Base-by-base conservation (phyloP, 2,888 invertebrate species). In the Pammene fasciana region DNA sequence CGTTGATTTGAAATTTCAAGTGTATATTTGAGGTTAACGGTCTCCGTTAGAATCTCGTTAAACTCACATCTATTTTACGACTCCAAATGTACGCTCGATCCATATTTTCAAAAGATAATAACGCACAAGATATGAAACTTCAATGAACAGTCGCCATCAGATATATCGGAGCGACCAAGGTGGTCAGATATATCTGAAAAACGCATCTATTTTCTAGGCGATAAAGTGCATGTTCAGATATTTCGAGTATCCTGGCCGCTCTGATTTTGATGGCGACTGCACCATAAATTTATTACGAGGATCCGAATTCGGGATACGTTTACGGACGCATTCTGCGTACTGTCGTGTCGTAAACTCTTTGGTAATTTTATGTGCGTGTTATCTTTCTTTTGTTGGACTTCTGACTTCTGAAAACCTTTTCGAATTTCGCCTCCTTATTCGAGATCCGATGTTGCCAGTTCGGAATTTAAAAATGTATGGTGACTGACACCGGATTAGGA, bases 81-180 rank as follows among this genome's bases (percentile, higher is more conserved):
- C 74, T 52, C n/a, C 5, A 50, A 62, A 52, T 76, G 48, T 67
- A 76, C 73, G 77, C 73, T 71, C 73, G 76, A 80, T 82, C 81
- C 82, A 85, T 83, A 84, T 83, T 84, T 83, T 78, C 79, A 78
- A 79, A 82, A 80, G 82, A 83, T 83, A 80, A 84, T 84, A 76
- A 75, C 71, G 66, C 73, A 75, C 72, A 65, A 76, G 75, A 78
- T 79, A 82, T 77, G 75, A 77, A 76, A 77, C 77, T 72, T 76
- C 72, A 74, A 75, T 77, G 75, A n/a, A n/a, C n/a, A n/a, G n/a
- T n/a, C n/a, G n/a, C n/a, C n/a, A n/a, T n/a, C n/a, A n/a, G n/a
- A n/a, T n/a, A n/a, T n/a, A n/a, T n/a, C n/a, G n/a, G n/a, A n/a
- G n/a, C n/a, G n/a, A n/a, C n/a, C n/a, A n/a, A n/a, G n/a, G n/a